Base-by-base conservation (phyloP, 1,140 invertebrate genomes). In the Aplysia californica region DNA sequence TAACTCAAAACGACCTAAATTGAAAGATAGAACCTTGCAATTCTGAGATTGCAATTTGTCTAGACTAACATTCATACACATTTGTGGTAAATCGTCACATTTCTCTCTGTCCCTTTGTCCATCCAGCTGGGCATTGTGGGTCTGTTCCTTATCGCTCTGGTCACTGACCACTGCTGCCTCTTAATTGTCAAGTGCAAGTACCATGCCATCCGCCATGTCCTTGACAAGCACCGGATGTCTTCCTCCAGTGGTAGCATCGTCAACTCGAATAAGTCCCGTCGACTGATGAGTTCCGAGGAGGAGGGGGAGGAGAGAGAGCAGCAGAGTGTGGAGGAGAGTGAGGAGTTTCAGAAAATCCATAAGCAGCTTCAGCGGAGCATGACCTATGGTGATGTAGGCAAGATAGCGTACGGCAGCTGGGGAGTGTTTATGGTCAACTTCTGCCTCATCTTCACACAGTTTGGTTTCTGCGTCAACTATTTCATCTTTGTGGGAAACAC, bases 401-500 rank as follows among this genome's bases (percentile, higher is more conserved):
- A 80, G 29, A 35, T 83, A 3, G 78, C 79, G 18, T 86, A 81
- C 77, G 88, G 88, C 10, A 82, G 69, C 50, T 5, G 50, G 18
- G 87, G 87, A 31, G 20, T 83, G 15, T 78, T 76, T 23, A 66
- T 87, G n/a, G 87, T 89, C 0, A 87, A 88, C 36, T 56, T 83
- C 26, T 85, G 80, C 71, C 79, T 89, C 0, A 73, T 82, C 2
- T 65, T 89, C 6, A 88, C 88, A 20, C 88, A 89, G 79, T 88
- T 85, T 80, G 83, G 86, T 35, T 88, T 87, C 50, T 87, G 85
- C 79, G 78, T 87, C 15, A 79, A 44, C 6, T 89, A 89, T 76
- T 89, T 83, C 68, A 88, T 89, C 21, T 89, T 89, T 61, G 81
- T 89, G 23, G 87, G 87, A 18, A 89, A 88, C 71, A 87, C 88